Conservation (phyloP, 2,797 vertebrate species). For the Cirrhinus mrigala region DNA sequence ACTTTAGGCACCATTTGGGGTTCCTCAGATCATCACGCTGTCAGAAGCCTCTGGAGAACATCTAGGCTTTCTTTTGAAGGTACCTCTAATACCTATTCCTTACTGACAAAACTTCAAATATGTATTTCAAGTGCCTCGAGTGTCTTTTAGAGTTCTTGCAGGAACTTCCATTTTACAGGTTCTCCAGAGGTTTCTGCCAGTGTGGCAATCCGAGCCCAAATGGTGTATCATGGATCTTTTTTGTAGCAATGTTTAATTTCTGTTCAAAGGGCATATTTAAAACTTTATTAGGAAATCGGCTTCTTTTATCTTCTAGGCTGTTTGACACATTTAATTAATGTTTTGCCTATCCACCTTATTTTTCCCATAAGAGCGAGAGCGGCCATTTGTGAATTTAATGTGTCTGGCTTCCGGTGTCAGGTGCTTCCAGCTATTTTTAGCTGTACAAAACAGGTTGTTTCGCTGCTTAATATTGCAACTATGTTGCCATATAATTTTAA, state of each 20-base stretch:
- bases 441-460: no score
- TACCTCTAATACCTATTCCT: conserved; percentile 3
- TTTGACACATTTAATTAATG: neutral
- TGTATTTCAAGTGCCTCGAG: neutral
- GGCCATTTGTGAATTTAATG: no score
- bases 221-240: neutral
- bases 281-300: neutral
- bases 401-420: no score
- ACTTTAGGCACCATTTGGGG: neutral
- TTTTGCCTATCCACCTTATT: neutral
- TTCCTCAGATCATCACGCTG: conserved; percentile 9
- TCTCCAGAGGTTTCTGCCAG: conserved; percentile 4
- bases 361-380: no score
- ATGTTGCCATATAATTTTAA: no score
- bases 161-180: neutral
- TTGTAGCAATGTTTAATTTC: neutral
- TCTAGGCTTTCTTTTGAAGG: conserved; percentile 1
- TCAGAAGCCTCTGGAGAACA: neutral
- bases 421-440: no score
- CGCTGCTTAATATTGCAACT: no score
- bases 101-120: neutral
- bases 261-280: neutral
- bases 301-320: neutral
- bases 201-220: neutral
- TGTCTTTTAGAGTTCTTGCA: neutral